These are phyloP conservation scores for Drosophila niveifrons DNA, from an alignment of 2,888 invertebrate species.

Conservation along the genomic window DNA sequence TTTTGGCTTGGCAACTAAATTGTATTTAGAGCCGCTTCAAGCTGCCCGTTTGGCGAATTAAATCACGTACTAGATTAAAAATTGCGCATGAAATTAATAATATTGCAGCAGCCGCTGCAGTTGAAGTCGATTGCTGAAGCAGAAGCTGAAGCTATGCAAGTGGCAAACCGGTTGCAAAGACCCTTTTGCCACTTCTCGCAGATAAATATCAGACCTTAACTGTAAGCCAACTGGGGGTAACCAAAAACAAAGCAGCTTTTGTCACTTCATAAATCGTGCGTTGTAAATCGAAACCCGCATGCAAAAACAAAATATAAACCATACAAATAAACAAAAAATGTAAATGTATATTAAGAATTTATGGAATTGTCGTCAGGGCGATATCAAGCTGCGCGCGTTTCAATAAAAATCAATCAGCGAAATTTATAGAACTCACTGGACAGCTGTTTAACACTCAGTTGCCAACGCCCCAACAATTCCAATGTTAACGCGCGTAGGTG, in stretches of 20 bases:
- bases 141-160: constrained; percentile 1
- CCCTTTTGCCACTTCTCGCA: constrained; percentile 25
- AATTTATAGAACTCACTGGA: constrained; percentile 72
- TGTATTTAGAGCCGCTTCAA: constrained; percentile 74
- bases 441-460: constrained; percentile 72
- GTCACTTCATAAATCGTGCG: constrained; percentile 76
- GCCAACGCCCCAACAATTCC: constrained; percentile 10
- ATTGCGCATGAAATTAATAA: constrained; percentile 85
- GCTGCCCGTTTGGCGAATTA: constrained; percentile 73
- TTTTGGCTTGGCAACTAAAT: constrained; percentile 61
- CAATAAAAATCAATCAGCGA: constrained; percentile 79
- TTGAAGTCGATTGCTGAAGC: not conserved
- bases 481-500: constrained; percentile 72
- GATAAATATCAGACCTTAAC: constrained; percentile 34
- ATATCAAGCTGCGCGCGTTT: constrained; percentile 77
- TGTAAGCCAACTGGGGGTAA: constrained; percentile 23
- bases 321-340: constrained; percentile 10
- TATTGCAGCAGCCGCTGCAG: constrained; percentile 41
- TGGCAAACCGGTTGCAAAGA: constrained; percentile 56
- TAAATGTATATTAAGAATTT: constrained; percentile 35
- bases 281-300: constrained; percentile 68
- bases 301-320: constrained; percentile 20
- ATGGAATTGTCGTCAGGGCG: constrained; percentile 68
- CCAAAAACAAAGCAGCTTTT: constrained; percentile 49
- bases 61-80: constrained; percentile 85